Percentiles rank a stretch among this genome's conserved stretches.
phyloP scores from a whole-genome alignment of 92 coral and sea anemone species.

The Bergia puertoricense region DNA sequence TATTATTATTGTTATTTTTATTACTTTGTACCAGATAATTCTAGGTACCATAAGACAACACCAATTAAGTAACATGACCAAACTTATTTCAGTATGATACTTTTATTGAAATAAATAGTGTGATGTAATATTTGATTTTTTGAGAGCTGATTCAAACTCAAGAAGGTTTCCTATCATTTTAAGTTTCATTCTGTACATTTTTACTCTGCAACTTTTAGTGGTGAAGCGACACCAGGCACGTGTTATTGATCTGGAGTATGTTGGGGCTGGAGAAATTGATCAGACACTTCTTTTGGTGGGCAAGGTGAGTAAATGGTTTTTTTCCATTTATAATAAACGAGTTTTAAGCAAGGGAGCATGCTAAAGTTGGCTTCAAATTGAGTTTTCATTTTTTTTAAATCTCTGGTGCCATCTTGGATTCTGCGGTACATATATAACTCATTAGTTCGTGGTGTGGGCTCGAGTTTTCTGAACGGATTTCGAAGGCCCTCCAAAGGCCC shows the following conservation, averaged over 20 bases:
- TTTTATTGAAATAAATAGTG: no score
- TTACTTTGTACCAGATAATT: no score
- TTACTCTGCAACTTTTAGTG: conserved; percentile 43
- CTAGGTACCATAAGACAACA: no score
- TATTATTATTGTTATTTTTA: no score
- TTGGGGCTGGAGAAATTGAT: conserved; percentile 66
- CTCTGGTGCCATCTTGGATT: no score
- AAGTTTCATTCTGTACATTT: not conserved
- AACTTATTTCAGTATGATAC: not conserved
- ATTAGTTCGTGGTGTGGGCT: no score
- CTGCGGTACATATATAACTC: no score
- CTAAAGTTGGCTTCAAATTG: no score
- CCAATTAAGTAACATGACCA: not conserved
- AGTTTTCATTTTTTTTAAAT: not conserved
- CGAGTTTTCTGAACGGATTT: no score
- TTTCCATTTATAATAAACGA: not conserved
- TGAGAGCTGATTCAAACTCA: not conserved
- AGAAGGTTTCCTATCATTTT: not conserved
- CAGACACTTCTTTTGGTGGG: conserved; percentile 89
- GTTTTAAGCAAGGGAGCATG: not conserved
- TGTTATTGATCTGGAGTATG: conserved; percentile 82
- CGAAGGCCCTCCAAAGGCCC: no score
- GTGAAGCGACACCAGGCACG: conserved; percentile 83
- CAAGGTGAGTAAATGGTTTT: conserved; percentile 65
- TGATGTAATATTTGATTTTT: not conserved